A percentile compares a stretch with the other conserved stretches of the same genome.
These are phyloP conservation scores for Pocota personata DNA, from an alignment of 2,888 invertebrate species.

Conservation along the genomic window DNA sequence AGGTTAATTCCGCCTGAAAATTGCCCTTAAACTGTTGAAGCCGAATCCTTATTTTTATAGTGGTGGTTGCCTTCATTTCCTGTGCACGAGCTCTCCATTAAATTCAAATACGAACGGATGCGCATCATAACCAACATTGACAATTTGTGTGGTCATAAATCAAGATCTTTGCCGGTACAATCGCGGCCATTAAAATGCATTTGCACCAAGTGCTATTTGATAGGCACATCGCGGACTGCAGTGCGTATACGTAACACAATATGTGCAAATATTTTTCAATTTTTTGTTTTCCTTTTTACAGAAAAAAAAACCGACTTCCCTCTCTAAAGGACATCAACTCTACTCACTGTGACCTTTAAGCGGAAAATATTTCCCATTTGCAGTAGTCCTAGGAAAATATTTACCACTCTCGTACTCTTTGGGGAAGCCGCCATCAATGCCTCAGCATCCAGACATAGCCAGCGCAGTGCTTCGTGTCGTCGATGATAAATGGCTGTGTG, in stretches of 20 bases:
- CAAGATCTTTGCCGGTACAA: conserved; percentile 51
- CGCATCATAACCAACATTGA: conserved; percentile 44
- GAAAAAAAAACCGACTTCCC: background rate
- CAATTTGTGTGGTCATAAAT: conserved; percentile 65
- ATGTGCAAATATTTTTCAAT: conserved; percentile 45
- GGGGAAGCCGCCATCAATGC: conserved; percentile 9
- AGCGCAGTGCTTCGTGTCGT: conserved; percentile 1
- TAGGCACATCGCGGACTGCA: conserved; percentile 18
- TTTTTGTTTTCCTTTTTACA: conserved; percentile 1
- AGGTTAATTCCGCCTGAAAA: conserved; percentile 2
- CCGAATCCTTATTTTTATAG: conserved; percentile 2
- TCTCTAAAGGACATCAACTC: conserved; percentile 6
- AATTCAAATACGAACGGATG: conserved; percentile 45
- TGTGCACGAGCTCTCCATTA: conserved; percentile 1
- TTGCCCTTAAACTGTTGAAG: background rate
- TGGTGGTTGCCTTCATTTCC: background rate
- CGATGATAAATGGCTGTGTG: conserved; percentile 57
- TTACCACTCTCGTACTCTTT: conserved; percentile 35
- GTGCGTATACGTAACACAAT: conserved; percentile 45
- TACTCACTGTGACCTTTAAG: conserved; percentile 54
- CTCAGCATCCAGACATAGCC: conserved; percentile 6
- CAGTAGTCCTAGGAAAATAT: conserved; percentile 63
- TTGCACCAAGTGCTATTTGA: conserved; percentile 64
- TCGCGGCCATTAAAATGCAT: conserved; percentile 59
- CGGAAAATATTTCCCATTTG: conserved; percentile 62